A percentile compares a stretch with the other conserved stretches of the same genome.
Conservation (phyloP, 64 coral and sea anemone genomes). For the Montipora efflorescens region DNA sequence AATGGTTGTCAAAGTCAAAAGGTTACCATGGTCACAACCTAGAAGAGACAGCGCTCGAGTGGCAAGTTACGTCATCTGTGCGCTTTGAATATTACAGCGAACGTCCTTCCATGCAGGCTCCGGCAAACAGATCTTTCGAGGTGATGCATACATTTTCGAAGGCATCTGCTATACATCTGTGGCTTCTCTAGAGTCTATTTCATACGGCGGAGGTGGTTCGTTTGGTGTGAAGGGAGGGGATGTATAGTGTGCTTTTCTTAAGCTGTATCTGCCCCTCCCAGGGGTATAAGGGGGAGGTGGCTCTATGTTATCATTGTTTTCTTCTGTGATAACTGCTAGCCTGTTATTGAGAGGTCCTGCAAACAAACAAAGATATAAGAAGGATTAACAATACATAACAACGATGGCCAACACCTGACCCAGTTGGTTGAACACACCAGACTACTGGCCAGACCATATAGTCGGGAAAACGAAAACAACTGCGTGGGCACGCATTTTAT, state of each 20-base stretch:
- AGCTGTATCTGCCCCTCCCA: conserved; percentile 44
- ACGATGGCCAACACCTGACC: too few relatives aligned
- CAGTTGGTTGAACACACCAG: too few relatives aligned
- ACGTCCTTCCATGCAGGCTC: too few relatives aligned
- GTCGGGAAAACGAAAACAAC: too few relatives aligned
- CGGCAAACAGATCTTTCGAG: background rate
- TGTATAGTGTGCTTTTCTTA: conserved; percentile 22
- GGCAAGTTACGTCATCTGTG: background rate
- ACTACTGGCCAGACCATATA: too few relatives aligned
- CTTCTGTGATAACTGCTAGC: conserved; percentile 73
- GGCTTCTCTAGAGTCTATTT: conserved; percentile 79
- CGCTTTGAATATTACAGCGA: background rate
- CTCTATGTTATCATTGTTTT: conserved; percentile 74
- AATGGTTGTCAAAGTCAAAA: background rate
- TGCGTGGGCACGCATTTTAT: too few relatives aligned
- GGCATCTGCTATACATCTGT: conserved; percentile 76
- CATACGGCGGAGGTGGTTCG: conserved; percentile 91
- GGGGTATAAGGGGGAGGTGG: conserved; percentile 92
- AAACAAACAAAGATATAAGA: background rate
- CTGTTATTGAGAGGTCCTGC: conserved; percentile 82
- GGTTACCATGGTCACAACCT: too few relatives aligned
- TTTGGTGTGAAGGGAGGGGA: conserved; percentile 71
- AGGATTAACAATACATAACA: background rate
- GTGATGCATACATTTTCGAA: background rate
- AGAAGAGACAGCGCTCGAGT: too few relatives aligned